Evolutionary conservation across 1,140 invertebrate species (phyloP), one percentile per base, ranked within the genome.

Genomic region (Aphidius gifuensis): DNA sequence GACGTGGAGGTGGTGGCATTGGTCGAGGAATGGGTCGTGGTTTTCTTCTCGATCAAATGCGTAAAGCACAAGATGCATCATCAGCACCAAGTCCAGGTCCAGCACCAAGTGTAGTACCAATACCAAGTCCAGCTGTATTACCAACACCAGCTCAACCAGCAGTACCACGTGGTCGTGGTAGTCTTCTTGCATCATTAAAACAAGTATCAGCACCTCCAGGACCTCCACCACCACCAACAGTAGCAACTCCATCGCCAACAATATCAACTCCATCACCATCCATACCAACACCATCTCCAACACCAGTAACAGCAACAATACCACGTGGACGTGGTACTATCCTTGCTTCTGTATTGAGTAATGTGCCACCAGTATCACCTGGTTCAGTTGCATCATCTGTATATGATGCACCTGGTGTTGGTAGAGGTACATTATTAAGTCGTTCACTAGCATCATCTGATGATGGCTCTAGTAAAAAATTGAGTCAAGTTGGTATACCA

Each of bases 1-100:
- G 61, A 49, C 4, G 49, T 43, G 55, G 61, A 32, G 5, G 48
- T 21, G 55, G 45, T 32, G 5, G 48, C 11, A 47, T 32, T 32
- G 61, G 61, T 32, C n/a, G 48, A 51, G 55, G 53, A 40, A 21
- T 42, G 6, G 60, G 61, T 6, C 47, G 61, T 5, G 61, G 61
- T 39, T 45, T 54, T 3, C 45, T 63, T 32, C 23, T 32, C 23
- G 21, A 21, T 63, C 9, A 55, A 47, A n/a, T 40, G 50, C 46
- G 16, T 63, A 23, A 58, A 54, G 42, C 9, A 21, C 9, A 47
- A 59, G 50, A 32, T 3, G 55, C 55, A n/a, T 32, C 23, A 39
- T 32, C 23, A 39, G 42, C 11, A 21, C 9, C 39, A 16, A 39
- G 44, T 11, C 32, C 39, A 0, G 16, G 48, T 32, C 23, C 23